These are phyloP conservation scores for Daubentonia madagascariensis DNA, from an alignment of 2,113 vertebrate genomes.

Conservation along the genomic window DNA sequence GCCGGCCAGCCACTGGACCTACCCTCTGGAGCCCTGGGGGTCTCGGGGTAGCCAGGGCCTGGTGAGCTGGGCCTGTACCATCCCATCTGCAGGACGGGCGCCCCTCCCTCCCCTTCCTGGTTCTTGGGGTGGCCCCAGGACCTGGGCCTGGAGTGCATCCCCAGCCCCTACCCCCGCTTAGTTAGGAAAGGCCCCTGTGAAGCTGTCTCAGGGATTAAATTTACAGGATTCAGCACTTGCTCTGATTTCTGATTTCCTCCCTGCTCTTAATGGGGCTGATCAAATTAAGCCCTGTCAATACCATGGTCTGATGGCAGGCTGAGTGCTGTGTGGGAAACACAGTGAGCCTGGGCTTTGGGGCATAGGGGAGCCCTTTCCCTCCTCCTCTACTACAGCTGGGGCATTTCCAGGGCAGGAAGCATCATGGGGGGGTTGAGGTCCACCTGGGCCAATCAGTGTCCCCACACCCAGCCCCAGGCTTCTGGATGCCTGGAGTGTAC, in stretches of 20 bases:
- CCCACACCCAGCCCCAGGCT: background rate
- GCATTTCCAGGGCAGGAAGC: background rate
- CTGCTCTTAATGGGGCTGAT: constrained; percentile 28
- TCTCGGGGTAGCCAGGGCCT: background rate
- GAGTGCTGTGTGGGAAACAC: too few species aligned
- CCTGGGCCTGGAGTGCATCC: background rate
- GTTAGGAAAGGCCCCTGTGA: background rate
- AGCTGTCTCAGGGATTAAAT: background rate
- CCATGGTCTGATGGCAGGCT: background rate
- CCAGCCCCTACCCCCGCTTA: accelerated
- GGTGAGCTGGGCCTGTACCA: background rate
- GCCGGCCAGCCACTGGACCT: accelerated
- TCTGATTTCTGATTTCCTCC: constrained; percentile 46
- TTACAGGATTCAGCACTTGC: constrained; percentile 16
- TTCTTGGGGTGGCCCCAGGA: background rate
- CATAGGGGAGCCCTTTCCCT: background rate
- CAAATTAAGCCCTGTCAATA: constrained; percentile 29
- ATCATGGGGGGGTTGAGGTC: accelerated
- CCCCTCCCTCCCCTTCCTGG: background rate
- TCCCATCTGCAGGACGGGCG: background rate
- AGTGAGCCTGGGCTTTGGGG: accelerated
- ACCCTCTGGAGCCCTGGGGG: background rate
- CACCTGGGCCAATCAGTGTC: background rate
- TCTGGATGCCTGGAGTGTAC: background rate
- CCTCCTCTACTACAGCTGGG: background rate